Conservation (phyloP, 1,140 invertebrate genomes). For the Lethrus apterus region DNA sequence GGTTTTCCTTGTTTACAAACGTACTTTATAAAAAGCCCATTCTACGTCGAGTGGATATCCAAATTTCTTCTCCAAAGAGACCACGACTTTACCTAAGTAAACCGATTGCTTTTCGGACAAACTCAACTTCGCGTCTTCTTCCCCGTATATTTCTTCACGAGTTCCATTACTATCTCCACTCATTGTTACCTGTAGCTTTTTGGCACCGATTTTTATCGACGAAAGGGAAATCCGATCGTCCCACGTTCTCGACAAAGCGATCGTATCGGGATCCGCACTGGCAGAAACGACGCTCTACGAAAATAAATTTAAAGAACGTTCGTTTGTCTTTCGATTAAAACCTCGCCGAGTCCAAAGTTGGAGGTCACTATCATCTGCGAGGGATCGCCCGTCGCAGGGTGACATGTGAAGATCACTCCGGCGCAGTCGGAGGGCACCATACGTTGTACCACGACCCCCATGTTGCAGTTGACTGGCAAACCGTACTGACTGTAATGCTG, state of each 20-base stretch:
- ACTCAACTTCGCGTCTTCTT: conserved; percentile 43
- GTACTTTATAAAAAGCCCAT: conserved; percentile 55
- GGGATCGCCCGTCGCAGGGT: conserved; percentile 63
- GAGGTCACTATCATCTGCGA: conserved; percentile 62
- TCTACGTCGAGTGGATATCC: conserved; percentile 67
- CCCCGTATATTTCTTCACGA: conserved; percentile 36
- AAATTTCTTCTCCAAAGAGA: conserved; percentile 56
- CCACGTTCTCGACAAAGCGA: conserved; percentile 49
- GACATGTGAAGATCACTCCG: conserved; percentile 73
- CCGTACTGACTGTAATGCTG: conserved; percentile 52
- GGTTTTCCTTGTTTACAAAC: background rate
- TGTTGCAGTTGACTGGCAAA: conserved; percentile 53
- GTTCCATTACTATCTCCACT: conserved; percentile 19
- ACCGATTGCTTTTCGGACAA: conserved; percentile 46
- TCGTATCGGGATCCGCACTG: conserved; percentile 63
- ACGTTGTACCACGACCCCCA: conserved; percentile 76
- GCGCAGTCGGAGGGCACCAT: conserved; percentile 64
- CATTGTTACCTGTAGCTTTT: conserved; percentile 47
- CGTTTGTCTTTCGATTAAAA: conserved; percentile 2
- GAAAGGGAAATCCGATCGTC: conserved; percentile 44
- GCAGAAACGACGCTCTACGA: conserved; percentile 70
- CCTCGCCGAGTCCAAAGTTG: conserved; percentile 77
- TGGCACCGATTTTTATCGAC: conserved; percentile 49
- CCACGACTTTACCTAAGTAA: conserved; percentile 48
- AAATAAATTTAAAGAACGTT: conserved; percentile 16